Evolutionary conservation across 2,113 vertebrate genomes (phyloP).

Genomic region (Notothenia coriiceps): DNA sequence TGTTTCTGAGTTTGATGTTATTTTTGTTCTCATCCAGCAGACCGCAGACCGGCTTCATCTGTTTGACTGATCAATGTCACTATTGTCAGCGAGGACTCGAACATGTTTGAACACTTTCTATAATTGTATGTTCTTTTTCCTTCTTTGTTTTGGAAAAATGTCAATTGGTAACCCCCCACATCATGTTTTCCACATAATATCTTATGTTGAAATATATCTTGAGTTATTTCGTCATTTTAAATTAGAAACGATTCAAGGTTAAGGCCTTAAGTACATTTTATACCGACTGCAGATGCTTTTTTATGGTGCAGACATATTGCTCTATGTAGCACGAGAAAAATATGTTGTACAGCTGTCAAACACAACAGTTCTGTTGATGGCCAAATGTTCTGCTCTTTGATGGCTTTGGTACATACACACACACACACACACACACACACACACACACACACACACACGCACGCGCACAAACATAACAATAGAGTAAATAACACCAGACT

Average conservation of each 20-base stretch:
- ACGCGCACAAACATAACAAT: conserved; percentile 25
- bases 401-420: conserved; percentile 43
- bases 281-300: conserved; percentile 13
- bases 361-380: conserved; percentile 38
- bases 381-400: conserved; percentile 59
- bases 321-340: conserved; percentile 20
- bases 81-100: background rate
- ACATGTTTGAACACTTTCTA: conserved; percentile 22
- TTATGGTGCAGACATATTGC: background rate
- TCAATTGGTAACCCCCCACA: conserved; percentile 9
- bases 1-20: conserved; percentile 17
- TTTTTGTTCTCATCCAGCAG: conserved; percentile 15
- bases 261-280: background rate
- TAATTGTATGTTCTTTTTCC: conserved; percentile 31
- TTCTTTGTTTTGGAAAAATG: background rate
- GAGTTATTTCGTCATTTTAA: conserved; percentile 1
- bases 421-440: conserved; percentile 29
- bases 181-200: conserved; percentile 33
- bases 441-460: background rate
- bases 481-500: conserved; percentile 65
- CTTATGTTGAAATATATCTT: background rate
- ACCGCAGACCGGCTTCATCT: conserved; percentile 11
- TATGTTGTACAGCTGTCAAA: conserved; percentile 61
- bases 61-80: conserved; percentile 32
- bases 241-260: conserved; percentile 2